These are phyloP conservation scores for Heliopora coerulea DNA, from an alignment of 92 coral and sea anemone species.

Conservation along the genomic window DNA sequence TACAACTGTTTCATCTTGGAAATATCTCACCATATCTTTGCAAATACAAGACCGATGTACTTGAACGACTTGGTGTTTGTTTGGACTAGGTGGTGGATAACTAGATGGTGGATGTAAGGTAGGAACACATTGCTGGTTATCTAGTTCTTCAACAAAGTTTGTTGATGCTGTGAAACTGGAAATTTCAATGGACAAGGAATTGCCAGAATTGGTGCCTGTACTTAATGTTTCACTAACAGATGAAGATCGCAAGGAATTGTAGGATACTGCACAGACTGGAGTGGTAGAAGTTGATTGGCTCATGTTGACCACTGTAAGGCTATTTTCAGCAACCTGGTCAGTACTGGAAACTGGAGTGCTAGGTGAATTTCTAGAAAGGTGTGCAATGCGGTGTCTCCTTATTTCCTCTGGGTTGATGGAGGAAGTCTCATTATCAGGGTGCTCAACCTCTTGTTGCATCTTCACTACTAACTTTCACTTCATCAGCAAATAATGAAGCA, in stretches of 20 bases:
- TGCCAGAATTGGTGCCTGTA: background rate
- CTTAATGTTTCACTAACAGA: background rate
- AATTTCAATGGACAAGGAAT: background rate
- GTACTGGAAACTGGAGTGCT: background rate
- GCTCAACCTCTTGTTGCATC: background rate
- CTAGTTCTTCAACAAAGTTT: conserved; percentile 3
- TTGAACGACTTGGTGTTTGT: conserved; percentile 5
- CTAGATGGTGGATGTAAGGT: background rate
- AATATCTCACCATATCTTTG: conserved; percentile 10
- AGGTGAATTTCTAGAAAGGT: conserved; percentile 11
- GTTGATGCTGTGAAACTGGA: background rate
- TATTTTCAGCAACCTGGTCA: background rate
- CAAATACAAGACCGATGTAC: conserved; percentile 24
- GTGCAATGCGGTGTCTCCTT: conserved; percentile 16
- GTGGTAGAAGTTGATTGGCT: background rate
- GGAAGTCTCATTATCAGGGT: background rate
- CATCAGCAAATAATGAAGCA: conserved; percentile 1
- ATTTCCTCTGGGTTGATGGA: conserved; percentile 14
- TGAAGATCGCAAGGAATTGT: background rate
- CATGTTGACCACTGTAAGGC: background rate
- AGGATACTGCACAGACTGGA: background rate
- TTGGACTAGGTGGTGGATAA: conserved; percentile 6
- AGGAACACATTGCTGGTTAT: conserved; percentile 6
- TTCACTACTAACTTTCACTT: background rate
- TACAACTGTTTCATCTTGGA: conserved; percentile 2